Evolutionary conservation across 2,113 vertebrate genomes (phyloP), one percentile per base, ranked within the genome.

Genomic region (Periophthalmus modestus): DNA sequence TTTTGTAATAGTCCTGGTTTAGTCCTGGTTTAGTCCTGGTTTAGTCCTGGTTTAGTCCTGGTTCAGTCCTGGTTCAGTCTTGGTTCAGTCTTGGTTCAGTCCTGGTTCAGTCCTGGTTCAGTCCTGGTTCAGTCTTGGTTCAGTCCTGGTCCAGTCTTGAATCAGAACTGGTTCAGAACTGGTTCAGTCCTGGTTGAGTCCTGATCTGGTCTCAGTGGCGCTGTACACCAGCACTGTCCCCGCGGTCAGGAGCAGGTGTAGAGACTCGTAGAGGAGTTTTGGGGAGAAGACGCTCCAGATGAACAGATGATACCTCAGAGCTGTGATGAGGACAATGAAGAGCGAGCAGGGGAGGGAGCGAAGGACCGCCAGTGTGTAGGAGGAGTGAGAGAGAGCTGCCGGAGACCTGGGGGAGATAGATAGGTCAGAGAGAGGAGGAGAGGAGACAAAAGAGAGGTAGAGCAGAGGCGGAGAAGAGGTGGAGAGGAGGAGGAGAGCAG

Each of bases 261-360:
- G 89, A n/a, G 95, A 95, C 89, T 98, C 98, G 0, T 98, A 99
- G 3, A 99, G 95, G 0, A 99, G 92, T 80, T 99, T 99, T 1
- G 98, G 98, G 0, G 98, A 98, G 86, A 99, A 99, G 55, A 99
- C 98, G 0, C 97, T 99, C 98, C 98, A 99, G 83, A 99, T 97
- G 87, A 99, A 99, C 52, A 98, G 91, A 82, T 99, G 97, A 81
- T 99, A 97, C n/a, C 98, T 95, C 78, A 98, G 93, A 11, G 88
- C 88, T 0, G 96, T 98, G 16, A 98, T 93, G 87, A 99, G 74
- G 58, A 98, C 69, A 10, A 98, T 76, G 74, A 98, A 99, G 18
- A 92, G 74, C 0, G 94, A 93, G 0, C 93, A 92, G 0, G 97
- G 96, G 46, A 96, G 74, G 0, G 97, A 96, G 19, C 94, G 88